Base-by-base conservation (phyloP, 2,888 invertebrate genomes). In the Dolichopus griseipennis region DNA sequence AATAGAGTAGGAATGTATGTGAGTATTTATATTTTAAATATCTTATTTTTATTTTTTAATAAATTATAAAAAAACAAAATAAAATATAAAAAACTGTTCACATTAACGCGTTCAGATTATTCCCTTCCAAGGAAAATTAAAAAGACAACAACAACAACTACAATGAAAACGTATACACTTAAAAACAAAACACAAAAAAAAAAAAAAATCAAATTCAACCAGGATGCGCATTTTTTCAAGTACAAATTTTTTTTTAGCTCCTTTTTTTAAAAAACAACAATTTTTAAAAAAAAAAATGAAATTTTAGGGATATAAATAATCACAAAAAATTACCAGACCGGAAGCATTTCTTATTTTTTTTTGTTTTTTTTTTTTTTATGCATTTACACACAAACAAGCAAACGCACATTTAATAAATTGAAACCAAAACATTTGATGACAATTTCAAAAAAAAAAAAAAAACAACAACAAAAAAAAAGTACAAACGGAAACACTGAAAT, bases 201-300 rank as follows among this genome's bases (percentile, higher is more conserved):
- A 52, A 52, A 52, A 15, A 7, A 52, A 15, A 18, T 12, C 2
- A 52, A 52, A 52, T 52, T 52, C 52, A 52, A 52, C 52, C 52
- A 52, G 52, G 52, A 52, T 52, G 52, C 52, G 52, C 52, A 52
- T 52, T 52, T 52, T 52, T 52, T 52, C n/a, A 52, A 52, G 52
- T 52, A 52, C 52, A 12, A 41, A 12, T 41, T 41, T 15, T 52
- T 52, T 52, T 52, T 52, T 52, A 52, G 52, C 52, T 52, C 52
- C 52, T 52, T 12, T 52, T 52, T 52, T 2, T 34, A 7, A 9
- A 7, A 34, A 37, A 37, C 12, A 37, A 37, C 37, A 7, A 37
- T 7, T 7, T 7, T 7, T 7, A 37, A 37, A 37, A 37, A 37
- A 37, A 37, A 37, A 9, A 52, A 12, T 6, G 15, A 18, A 52